phyloP scores from a whole-genome alignment of 1,140 invertebrate genomes.

The Neodiprion virginianus region DNA sequence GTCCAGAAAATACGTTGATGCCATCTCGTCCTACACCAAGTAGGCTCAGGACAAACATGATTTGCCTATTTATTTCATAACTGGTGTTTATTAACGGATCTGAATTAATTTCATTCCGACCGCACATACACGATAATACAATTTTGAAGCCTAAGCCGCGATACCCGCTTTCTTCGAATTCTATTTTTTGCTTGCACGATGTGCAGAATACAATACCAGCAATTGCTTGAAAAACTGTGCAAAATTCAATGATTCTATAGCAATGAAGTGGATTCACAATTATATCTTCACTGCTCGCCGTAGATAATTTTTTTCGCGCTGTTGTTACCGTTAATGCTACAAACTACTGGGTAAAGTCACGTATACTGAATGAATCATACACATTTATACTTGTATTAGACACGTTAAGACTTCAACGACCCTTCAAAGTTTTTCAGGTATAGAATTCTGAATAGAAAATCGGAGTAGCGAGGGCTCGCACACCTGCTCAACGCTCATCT shows the following conservation, averaged over 20 bases:
- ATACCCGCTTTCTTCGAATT: conserved; percentile 24
- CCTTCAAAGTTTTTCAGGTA: too few relatives aligned
- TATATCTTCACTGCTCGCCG: conserved; percentile 18
- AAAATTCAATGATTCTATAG: conserved; percentile 31
- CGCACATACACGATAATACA: conserved; percentile 22
- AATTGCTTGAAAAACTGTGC: conserved; percentile 22
- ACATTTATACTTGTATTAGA: too few relatives aligned
- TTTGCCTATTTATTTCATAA: conserved; percentile 30
- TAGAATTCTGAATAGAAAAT: too few relatives aligned
- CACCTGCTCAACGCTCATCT: too few relatives aligned
- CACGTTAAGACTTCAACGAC: too few relatives aligned
- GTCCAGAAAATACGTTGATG: too few relatives aligned
- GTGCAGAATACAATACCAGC: conserved; percentile 28
- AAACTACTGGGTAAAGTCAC: not conserved
- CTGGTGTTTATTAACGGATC: conserved; percentile 28
- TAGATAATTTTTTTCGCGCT: conserved; percentile 24
- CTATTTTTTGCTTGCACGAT: conserved; percentile 24
- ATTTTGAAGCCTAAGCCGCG: conserved; percentile 31
- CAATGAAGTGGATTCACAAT: conserved; percentile 23
- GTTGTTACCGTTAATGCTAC: conserved; percentile 12
- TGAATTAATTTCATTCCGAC: conserved; percentile 26
- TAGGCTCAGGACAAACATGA: conserved; percentile 27
- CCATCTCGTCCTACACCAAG: not conserved
- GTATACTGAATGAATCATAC: too few relatives aligned
- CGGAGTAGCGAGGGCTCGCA: too few relatives aligned